A percentile compares a stretch with the other conserved stretches of the same genome.
phyloP scores from a whole-genome alignment of 2,888 invertebrate genomes.

The Mantis religiosa region DNA sequence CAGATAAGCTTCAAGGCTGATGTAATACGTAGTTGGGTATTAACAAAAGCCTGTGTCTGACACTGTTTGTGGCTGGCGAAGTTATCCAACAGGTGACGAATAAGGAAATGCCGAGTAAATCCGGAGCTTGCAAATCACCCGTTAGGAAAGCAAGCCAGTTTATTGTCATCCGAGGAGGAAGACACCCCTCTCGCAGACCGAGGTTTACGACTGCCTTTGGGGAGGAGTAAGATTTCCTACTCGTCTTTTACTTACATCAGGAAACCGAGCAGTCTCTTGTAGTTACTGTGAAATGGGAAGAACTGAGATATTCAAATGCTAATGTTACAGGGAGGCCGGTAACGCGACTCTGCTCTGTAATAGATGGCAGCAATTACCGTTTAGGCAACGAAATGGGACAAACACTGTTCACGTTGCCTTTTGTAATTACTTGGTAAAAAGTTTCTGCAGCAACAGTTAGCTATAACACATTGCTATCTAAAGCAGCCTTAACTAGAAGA shows the following conservation, averaged over 20 bases:
- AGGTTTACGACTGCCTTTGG: background rate
- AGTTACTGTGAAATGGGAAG: background rate
- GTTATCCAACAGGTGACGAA: background rate
- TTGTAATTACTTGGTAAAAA: too few species aligned
- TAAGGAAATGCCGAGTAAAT: background rate
- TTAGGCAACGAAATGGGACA: too few species aligned
- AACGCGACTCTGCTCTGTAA: background rate
- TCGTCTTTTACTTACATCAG: background rate
- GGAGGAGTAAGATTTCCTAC: background rate
- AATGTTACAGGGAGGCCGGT: background rate
- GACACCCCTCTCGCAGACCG: background rate
- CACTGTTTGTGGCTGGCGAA: background rate
- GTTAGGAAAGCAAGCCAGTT: background rate
- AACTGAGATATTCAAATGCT: background rate
- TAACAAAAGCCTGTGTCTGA: too few species aligned
- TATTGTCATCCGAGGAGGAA: background rate
- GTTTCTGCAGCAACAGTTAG: too few species aligned
- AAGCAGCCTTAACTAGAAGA: too few species aligned
- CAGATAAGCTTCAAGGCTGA: too few species aligned
- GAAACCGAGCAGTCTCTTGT: background rate
- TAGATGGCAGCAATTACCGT: background rate
- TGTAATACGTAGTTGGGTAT: too few species aligned
- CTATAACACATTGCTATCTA: too few species aligned
- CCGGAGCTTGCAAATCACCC: background rate
- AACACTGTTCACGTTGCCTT: too few species aligned